A percentile compares a stretch with the other conserved stretches of the same genome.
Evolutionary conservation across 1,140 invertebrate species (phyloP).

Genomic region (Bombus haemorrhoidalis): DNA sequence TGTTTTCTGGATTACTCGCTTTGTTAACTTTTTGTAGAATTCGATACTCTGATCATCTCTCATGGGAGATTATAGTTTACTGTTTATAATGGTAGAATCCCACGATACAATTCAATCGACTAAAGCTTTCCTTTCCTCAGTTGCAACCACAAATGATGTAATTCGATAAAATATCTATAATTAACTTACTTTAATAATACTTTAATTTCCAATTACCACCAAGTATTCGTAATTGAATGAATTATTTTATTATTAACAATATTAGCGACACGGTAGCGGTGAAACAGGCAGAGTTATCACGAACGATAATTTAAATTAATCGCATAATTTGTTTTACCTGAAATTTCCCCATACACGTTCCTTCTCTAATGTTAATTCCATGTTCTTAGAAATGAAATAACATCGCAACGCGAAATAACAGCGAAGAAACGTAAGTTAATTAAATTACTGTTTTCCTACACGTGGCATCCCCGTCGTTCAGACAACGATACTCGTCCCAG

Average conservation of each 20-base stretch:
- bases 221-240: background rate
- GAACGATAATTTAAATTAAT: too few species aligned
- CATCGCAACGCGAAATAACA: background rate
- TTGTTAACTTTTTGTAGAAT: background rate
- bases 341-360: too few species aligned
- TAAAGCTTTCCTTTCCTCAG: background rate
- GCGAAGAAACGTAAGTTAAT: conserved; percentile 59
- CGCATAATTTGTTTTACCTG: too few species aligned
- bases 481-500: conserved; percentile 14
- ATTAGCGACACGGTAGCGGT: too few species aligned
- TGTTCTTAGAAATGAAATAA: too few species aligned
- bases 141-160: background rate
- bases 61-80: too few species aligned
- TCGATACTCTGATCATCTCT: background rate
- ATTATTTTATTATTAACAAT: background rate
- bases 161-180: background rate
- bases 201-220: background rate
- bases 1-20: background rate
- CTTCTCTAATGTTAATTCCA: too few species aligned
- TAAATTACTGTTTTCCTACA: conserved; percentile 57
- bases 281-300: too few species aligned
- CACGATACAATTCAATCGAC: background rate
- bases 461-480: background rate
- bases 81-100: background rate
- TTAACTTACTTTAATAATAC: too few species aligned